These are phyloP conservation scores for Notechis scutatus DNA, from an alignment of 2,113 vertebrate genomes.

Conservation along the genomic window DNA sequence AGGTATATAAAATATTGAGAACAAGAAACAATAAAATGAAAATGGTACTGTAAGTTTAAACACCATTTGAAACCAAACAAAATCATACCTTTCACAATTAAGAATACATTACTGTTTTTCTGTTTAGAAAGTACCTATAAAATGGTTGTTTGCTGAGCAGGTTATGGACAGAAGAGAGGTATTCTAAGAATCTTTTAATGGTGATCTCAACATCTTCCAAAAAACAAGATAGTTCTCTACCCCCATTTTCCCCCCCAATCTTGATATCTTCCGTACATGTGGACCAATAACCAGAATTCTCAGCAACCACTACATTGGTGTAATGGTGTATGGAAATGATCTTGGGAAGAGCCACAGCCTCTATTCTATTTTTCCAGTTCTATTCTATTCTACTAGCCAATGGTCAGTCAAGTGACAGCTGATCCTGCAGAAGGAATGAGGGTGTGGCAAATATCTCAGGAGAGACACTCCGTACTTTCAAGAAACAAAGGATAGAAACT, in stretches of 20 bases:
- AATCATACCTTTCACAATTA: neutral
- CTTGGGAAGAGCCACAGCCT: neutral
- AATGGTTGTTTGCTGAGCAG: neutral
- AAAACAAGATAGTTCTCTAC: neutral
- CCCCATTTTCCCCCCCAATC: neutral
- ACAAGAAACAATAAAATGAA: neutral
- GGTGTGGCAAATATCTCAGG: neutral
- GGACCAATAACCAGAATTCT: neutral
- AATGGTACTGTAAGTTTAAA: neutral
- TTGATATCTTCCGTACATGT: neutral
- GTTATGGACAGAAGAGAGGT: neutral
- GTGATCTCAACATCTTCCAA: neutral
- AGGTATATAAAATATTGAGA: neutral
- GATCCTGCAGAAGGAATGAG: neutral
- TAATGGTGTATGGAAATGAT: neutral
- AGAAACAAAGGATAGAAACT: neutral
- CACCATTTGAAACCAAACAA: neutral
- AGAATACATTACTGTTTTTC: neutral
- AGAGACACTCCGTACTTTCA: neutral
- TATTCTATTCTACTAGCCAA: neutral
- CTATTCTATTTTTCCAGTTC: neutral
- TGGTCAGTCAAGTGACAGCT: neutral
- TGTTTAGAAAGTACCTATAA: neutral
- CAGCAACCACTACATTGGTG: neutral
- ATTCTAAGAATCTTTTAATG: neutral